Percentiles rank a stretch among this genome's conserved stretches.
phyloP scores from a whole-genome alignment of 2,113 vertebrate species.

The Channa maculata region DNA sequence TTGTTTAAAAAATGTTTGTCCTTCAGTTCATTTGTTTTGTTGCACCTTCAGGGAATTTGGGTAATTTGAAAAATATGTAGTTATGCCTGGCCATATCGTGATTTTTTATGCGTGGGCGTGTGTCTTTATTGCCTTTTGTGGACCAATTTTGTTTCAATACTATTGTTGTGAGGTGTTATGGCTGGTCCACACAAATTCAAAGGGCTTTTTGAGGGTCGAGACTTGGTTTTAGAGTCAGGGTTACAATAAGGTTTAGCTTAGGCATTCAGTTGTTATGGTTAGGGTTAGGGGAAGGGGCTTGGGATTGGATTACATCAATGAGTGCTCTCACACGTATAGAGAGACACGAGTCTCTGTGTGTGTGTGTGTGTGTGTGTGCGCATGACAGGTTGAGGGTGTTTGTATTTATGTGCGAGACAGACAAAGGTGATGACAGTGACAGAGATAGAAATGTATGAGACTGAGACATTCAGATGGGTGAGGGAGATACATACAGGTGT shows the following conservation, averaged over 20 bases:
- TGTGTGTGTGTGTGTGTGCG: not conserved
- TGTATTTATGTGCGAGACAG: conserved; percentile 31
- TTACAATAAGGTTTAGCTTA: too few species aligned
- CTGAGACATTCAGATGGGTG: conserved; percentile 64
- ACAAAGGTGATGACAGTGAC: conserved; percentile 58
- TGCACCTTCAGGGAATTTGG: conserved; percentile 15
- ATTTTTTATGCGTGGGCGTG: not conserved
- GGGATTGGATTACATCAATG: too few species aligned
- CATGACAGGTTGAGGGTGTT: conserved; percentile 31
- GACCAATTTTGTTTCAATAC: too few species aligned
- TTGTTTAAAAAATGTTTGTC: conserved; percentile 27
- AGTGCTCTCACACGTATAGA: too few species aligned
- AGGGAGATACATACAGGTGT: conserved; percentile 64
- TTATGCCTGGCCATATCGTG: not conserved
- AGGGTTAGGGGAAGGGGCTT: too few species aligned
- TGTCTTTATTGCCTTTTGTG: not conserved
- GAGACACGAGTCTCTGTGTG: too few species aligned
- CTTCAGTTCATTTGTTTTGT: conserved; percentile 10
- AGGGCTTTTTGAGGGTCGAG: too few species aligned
- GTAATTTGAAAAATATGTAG: not conserved
- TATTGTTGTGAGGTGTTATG: too few species aligned
- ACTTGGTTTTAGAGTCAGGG: too few species aligned
- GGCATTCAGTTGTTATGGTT: too few species aligned
- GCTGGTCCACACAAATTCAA: too few species aligned
- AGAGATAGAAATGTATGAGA: conserved; percentile 55